Conservation (phyloP, 1,140 invertebrate species). For the Chymomyza costata region DNA sequence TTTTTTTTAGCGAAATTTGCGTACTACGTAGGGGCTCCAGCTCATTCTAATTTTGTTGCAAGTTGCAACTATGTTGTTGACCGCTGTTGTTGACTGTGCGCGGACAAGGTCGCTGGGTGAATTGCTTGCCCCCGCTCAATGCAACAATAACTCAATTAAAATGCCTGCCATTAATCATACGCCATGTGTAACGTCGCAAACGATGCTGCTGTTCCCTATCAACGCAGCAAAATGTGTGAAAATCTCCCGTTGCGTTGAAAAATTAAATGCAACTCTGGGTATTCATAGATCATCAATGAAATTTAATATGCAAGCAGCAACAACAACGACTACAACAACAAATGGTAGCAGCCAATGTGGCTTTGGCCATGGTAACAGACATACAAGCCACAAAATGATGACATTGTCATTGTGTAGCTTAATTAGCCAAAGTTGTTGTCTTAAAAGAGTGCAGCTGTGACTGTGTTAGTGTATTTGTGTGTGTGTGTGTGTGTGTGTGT, state of each 20-base stretch:
- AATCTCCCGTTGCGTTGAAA: constrained; percentile 69
- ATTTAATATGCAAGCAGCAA: constrained; percentile 59
- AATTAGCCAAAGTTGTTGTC: constrained; percentile 62
- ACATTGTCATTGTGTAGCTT: constrained; percentile 68
- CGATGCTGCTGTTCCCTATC: neutral
- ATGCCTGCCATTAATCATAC: constrained; percentile 61
- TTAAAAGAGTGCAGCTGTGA: constrained; percentile 2
- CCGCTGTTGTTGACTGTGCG: no score
- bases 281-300: constrained; percentile 71
- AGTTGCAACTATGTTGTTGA: no score
- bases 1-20: no score
- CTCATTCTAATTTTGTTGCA: no score
- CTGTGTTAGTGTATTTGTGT: neutral
- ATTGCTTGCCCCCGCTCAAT: constrained; percentile 35
- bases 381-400: constrained; percentile 9
- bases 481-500: neutral
- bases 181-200: constrained; percentile 37
- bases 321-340: neutral
- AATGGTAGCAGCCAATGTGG: neutral
- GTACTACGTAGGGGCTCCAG: neutral
- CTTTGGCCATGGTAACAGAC: no score
- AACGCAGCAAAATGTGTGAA: constrained; percentile 57
- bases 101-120: constrained; percentile 66
- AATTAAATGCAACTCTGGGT: constrained; percentile 69
- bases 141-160: constrained; percentile 70